Base-by-base conservation (phyloP, 2,797 vertebrate species). In the Darevskia nairensis region DNA sequence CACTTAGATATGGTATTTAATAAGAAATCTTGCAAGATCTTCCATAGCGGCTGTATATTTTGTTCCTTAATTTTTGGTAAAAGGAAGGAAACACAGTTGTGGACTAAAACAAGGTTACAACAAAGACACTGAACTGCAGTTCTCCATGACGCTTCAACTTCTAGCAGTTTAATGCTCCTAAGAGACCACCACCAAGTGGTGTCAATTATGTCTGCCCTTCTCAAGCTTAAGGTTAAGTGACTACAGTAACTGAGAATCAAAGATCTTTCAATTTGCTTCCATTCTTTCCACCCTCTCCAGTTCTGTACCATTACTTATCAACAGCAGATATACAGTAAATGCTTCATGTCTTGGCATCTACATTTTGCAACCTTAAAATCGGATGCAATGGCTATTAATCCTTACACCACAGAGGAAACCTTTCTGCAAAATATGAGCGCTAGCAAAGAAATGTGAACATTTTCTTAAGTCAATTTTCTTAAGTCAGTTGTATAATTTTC, bases 201-300 rank as follows among this genome's bases (percentile, higher is more conserved):
- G 76, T 74, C 82, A 89, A 89, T 85, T 89, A 85, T 80, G 66
- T 80, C 68, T 80, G 68, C 88, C 88, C 88, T 89, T 89, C 88
- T 85, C 82, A 89, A 64, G 77, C 68, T 75, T 85, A 89, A 89
- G 88, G 82, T 85, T 89, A 89, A 89, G 55, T 85, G 76, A 85
- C 39, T 89, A 80, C 69, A 84, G 55, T 85, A 85, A 85, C 77
- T 66, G 80, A 69, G 82, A 74, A 79, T 75, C 0, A 64, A 84
- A 76, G 39, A 66, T 15, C 39, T 64, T 59, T 55, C 71, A 50
- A 80, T 64, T 46, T 83, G 61, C 32, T 88, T 88, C 55, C n/a
- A 74, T 85, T 66, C 86, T 66, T 80, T n/a, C 39, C 80, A 11
- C 25, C 55, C 6, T 25, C 11, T 61, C 66, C 50, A 83, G 29